These are phyloP conservation scores for Clusia tigrina DNA, from an alignment of 2,888 invertebrate species.

Conservation along the genomic window DNA sequence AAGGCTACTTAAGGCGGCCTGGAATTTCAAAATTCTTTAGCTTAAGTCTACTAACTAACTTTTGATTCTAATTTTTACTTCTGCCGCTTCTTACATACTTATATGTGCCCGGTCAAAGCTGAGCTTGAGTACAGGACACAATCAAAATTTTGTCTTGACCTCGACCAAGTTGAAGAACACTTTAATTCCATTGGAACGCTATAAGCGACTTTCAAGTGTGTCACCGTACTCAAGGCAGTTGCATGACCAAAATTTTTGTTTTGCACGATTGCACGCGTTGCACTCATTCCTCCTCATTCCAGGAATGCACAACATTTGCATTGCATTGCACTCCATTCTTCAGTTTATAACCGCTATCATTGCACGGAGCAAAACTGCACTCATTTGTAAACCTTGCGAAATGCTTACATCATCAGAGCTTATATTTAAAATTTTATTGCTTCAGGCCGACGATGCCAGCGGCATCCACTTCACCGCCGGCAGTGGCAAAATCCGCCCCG, in stretches of 20 bases:
- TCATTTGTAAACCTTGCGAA: too few species aligned
- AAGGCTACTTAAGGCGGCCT: not conserved
- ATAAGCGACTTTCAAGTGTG: too few species aligned
- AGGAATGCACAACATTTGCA: not conserved
- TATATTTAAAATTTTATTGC: too few species aligned
- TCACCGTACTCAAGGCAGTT: not conserved
- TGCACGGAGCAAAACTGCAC: too few species aligned
- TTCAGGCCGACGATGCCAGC: slow-evolving; percentile 74
- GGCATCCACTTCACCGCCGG: slow-evolving; percentile 78
- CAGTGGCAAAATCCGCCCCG: slow-evolving; percentile 67
- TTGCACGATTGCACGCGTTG: not conserved
- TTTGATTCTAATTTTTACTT: slow-evolving; percentile 54
- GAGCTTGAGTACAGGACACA: not conserved
- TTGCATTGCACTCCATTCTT: too few species aligned
- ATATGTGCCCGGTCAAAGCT: not conserved
- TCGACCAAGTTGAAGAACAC: not conserved
- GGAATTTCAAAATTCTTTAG: not conserved
- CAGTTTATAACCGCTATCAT: too few species aligned
- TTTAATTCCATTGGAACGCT: not conserved
- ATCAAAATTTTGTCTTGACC: not conserved
- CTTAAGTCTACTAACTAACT: slow-evolving; percentile 46
- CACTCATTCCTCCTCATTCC: not conserved
- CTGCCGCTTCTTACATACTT: slow-evolving; percentile 16
- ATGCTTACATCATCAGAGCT: too few species aligned
- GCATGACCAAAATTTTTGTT: not conserved